Percentiles rank a stretch among this genome's conserved stretches.
Conservation (phyloP, 30 jellyfish, hydroid and myxozoan species). For the Nemopilema nomurai region DNA sequence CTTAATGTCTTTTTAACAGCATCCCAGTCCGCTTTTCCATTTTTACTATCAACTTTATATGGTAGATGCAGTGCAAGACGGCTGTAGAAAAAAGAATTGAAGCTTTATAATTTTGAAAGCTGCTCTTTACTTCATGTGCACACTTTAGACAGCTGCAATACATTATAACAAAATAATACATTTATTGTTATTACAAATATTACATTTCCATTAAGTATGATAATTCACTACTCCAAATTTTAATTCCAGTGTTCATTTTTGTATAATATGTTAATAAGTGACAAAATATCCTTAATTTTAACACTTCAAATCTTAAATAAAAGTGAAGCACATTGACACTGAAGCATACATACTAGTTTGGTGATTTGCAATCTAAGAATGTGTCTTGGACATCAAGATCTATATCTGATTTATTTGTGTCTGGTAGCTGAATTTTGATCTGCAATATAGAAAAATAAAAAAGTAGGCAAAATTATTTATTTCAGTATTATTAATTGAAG, state of each 20-base stretch:
- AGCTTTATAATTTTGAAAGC: background rate
- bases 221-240: too few species aligned
- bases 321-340: background rate
- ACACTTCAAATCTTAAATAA: too few species aligned
- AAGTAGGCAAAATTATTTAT: too few species aligned
- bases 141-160: too few species aligned
- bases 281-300: too few species aligned
- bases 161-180: too few species aligned
- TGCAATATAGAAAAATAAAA: slow-evolving; percentile 1
- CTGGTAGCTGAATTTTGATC: slow-evolving; percentile 54
- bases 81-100: slow-evolving; percentile 19
- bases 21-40: slow-evolving; percentile 85
- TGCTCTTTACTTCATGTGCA: too few species aligned
- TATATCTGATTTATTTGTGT: slow-evolving; percentile 44
- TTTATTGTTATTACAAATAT: too few species aligned
- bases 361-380: slow-evolving; percentile 42
- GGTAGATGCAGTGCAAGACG: slow-evolving; percentile 70
- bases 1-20: slow-evolving; percentile 17
- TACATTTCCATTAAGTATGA: too few species aligned
- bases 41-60: slow-evolving; percentile 63
- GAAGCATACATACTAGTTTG: slow-evolving; percentile 31
- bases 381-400: slow-evolving; percentile 71
- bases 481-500: too few species aligned
- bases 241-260: too few species aligned
- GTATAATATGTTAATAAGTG: too few species aligned